Evolutionary conservation across 2,797 vertebrate genomes (phyloP), one percentile per base, ranked within the genome.

Genomic region (Labroides dimidiatus): DNA sequence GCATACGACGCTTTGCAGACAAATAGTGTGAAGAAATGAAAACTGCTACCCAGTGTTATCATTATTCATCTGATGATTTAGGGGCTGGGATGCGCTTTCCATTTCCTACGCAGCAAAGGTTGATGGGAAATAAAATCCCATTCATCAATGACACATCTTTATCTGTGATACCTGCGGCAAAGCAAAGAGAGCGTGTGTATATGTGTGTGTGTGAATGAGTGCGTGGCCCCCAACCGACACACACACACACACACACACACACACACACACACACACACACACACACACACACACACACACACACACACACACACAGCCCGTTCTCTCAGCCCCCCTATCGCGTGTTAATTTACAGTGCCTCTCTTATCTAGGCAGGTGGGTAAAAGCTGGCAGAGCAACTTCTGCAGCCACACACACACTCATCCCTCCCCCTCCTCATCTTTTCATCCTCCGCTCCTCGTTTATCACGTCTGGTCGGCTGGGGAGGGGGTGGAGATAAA

Each of bases 41-140:
- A 86, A 77, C 54, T 64, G 69, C 76, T 75, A 20, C 48, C 45
- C 59, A 14, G 75, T 49, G 79, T 85, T 89, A 84, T 87, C 89
- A 83, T 89, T 86, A 87, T 84, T 82, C 89, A 92, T 93, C 88
- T 83, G 83, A 85, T 90, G 88, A 91, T 90, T 92, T 92, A 92
- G 86, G 71, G 78, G 69, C 85, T 21, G 47, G 73, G 79, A 84
- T 80, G 85, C 21, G 57, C 86, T 88, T 91, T 91, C 87, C 89
- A 90, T 93, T 88, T 91, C 66, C 74, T 71, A 84, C 52, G 51
- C 76, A 69, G 88, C 90, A 91, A 90, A 84, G 87, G 89, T 86
- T 92, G 92, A 93, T 90, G 89, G 90, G 90, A 91, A 93, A 92
- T 91, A 92, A 91, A 92, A 93, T 91, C 89, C 84, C 87, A 93